Evolutionary conservation across 2,888 invertebrate species (phyloP).

Genomic region (Pherbina coryleti): DNA sequence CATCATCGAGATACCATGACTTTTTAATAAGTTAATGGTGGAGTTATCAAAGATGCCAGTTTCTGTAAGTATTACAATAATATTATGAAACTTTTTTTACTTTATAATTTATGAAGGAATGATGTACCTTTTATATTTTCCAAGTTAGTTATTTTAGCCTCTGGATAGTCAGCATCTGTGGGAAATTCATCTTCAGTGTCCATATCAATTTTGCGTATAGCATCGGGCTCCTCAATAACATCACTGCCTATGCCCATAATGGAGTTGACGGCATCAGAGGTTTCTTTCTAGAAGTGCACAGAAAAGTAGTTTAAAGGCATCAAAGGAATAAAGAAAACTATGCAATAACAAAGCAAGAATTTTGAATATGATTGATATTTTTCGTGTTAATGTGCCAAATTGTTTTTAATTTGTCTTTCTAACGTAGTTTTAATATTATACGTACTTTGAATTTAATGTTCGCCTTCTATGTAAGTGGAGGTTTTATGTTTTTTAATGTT

Average conservation of each 20-base stretch:
- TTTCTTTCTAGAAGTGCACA: conserved; percentile 62
- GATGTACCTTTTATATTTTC: conserved; percentile 53
- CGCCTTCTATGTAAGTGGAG: conserved; percentile 25
- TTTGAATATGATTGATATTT: not conserved
- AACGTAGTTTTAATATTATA: conserved; percentile 23
- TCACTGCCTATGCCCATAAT: conserved; percentile 58
- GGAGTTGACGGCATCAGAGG: conserved; percentile 67
- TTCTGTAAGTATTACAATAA: conserved; percentile 50
- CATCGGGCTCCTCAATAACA: conserved; percentile 48
- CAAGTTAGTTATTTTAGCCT: conserved; percentile 49
- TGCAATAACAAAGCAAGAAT: not conserved
- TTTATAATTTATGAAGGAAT: not conserved
- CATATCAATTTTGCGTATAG: conserved; percentile 49
- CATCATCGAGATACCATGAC: conserved; percentile 89
- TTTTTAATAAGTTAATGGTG: conserved; percentile 78
- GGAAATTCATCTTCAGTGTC: conserved; percentile 50
- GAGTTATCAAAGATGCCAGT: conserved; percentile 59
- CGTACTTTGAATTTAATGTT: conserved; percentile 40
- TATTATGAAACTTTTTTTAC: not conserved
- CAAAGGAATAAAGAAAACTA: too few species aligned
- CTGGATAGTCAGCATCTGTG: conserved; percentile 47
- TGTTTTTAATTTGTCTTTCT: not conserved
- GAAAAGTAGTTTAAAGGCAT: not conserved
- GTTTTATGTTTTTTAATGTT: conserved; percentile 14
- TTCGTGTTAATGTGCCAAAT: conserved; percentile 19